Evolutionary conservation across 1,140 invertebrate species (phyloP).

Genomic region (Arion vulgaris): DNA sequence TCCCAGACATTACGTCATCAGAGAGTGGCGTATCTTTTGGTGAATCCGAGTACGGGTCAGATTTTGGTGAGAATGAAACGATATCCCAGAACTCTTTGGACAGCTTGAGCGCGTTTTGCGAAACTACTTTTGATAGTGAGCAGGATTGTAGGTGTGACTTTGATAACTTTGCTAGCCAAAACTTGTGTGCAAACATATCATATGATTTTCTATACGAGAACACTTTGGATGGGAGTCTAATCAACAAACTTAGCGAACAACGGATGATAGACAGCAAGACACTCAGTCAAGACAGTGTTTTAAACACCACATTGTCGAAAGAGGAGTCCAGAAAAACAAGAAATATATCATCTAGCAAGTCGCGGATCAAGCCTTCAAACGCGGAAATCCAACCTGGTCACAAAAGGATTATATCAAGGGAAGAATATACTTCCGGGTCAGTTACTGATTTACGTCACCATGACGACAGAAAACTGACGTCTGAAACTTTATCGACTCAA

Average conservation of each 20-base stretch:
- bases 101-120: conserved; percentile 37
- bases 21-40: conserved; percentile 42
- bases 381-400: too few relatives aligned
- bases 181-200: neutral
- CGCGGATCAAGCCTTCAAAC: too few relatives aligned
- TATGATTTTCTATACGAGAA: neutral
- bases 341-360: neutral
- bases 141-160: conserved; percentile 19
- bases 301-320: neutral
- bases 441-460: too few relatives aligned
- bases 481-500: too few relatives aligned
- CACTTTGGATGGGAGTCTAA: neutral
- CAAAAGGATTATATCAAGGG: too few relatives aligned
- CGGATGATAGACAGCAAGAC: neutral
- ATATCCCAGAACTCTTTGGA: conserved; percentile 32
- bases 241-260: too few relatives aligned
- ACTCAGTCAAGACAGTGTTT: neutral
- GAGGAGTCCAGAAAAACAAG: neutral
- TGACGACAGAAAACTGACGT: too few relatives aligned
- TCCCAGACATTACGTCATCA: conserved; percentile 18
- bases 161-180: neutral
- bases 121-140: conserved; percentile 38
- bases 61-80: conserved; percentile 13
- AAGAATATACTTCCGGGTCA: too few relatives aligned
- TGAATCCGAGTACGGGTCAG: neutral